Base-by-base conservation (phyloP, 2,113 vertebrate genomes). In the Laticauda colubrina region DNA sequence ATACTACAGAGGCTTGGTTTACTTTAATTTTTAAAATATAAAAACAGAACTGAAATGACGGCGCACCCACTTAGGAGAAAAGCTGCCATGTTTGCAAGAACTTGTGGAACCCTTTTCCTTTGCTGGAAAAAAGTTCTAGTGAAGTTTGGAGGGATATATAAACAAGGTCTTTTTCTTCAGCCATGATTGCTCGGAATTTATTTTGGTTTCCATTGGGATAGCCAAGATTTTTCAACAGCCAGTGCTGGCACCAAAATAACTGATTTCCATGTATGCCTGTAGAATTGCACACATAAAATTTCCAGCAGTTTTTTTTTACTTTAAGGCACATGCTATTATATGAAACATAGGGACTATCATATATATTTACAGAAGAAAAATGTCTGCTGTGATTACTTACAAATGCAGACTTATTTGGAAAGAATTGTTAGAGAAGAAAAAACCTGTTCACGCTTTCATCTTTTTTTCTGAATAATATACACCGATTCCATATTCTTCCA, bases 401-500 rank as follows among this genome's bases (percentile, higher is more conserved):
- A 81, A 81, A 81, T 75, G 26, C 0, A 75, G 90, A 81, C 45
- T 1, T 21, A n/a, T 29, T 75, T 85, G 39, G 15, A 34, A 24
- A 12, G 90, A 26, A 12, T 24, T 45, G 75, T 20, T 45, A 91
- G 24, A 18, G 54, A 86, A 85, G 1, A 15, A 43, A 43, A 23
- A 26, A 18, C 0, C 26, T 23, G n/a, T 69, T 23, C 26, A 90
- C 1, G 2, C 64, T 69, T 69, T 69, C 45, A 81, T 43, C 34
- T 89, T 56, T 57, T 91, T n/a, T 56, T 29, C 18, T 87, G 56
- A 91, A 91, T 57, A 59, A 91, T 91, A 57, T 26, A 43, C 48
- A 21, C 75, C 20, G 34, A 56, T 85, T 56, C 34, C 56, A 26
- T 39, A 85, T 56, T 12, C 53, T 85, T 54, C 39, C 26, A 57